Base-by-base conservation (phyloP, 2,797 vertebrate species). In the Adrianichthys oophorus region DNA sequence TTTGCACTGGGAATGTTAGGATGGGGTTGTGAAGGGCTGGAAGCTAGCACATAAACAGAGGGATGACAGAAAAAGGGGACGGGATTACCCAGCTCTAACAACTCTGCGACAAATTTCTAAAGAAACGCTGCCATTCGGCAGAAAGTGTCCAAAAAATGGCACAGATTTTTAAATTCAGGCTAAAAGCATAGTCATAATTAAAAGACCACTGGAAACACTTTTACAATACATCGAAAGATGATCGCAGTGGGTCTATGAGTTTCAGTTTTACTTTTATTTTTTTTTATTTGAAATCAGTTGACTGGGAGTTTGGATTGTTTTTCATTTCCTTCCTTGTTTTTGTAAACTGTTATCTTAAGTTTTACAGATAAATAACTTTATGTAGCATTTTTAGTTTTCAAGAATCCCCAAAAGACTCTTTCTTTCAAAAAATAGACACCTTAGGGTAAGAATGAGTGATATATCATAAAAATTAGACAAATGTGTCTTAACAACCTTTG, bases 251-350 rank as follows among this genome's bases (percentile, higher is more conserved):
- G 32, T 37, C 32, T 37, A 12, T 37, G 12, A 84, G 83, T 79
- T 85, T 90, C 89, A 87, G 85, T 87, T 89, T 91, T 89, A 85
- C 85, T 92, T 85, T 87, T 89, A 90, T 90, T 77, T 88, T 91
- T 80, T 86, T 80, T 91, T 90, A 92, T 19, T 21, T 21, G 2
- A 21, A 21, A 21, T 21, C 19, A 21, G 3, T 90, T 91, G 90
- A 85, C 89, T 85, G 82, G 55, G 72, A 72, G 76, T 82, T 84
- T 83, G 76, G 71, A 73, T 87, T 67, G 68, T 79, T 72, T 66
- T 73, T 1, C 48, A 52, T 48, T 42, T 7, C 56, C 41, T 55
- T 55, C 57, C 63, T 56, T 68, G 85, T 82, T 83, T 82, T 86
- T 89, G 84, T 86, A 90, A 88, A 90, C 86, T 88, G 82, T 87